Percentiles rank a stretch among this genome's conserved stretches.
Conservation (phyloP, 23 tunicate genomes). For the Trididemnum nubilum region DNA sequence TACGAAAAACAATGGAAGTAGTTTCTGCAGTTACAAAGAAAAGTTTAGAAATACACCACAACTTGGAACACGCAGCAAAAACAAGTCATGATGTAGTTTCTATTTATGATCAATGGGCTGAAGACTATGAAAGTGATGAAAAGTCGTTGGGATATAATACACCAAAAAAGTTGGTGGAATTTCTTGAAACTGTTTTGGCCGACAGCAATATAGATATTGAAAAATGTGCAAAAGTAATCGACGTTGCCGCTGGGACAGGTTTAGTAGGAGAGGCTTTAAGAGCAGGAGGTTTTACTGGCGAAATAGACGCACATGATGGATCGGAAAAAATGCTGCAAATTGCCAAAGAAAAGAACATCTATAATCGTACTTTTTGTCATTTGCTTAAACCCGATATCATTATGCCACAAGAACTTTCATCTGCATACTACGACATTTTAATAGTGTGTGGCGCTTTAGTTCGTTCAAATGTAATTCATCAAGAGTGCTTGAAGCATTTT, state of each 20-base stretch:
- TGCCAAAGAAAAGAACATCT: not conserved
- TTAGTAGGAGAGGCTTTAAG: slow-evolving; percentile 30
- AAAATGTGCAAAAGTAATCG: not conserved
- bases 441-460: not conserved
- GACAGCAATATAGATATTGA: not conserved
- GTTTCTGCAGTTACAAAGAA: too few species aligned
- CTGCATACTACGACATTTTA: not conserved
- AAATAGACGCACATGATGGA: slow-evolving; percentile 40
- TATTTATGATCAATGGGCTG: slow-evolving; percentile 13
- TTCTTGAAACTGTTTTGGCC: not conserved
- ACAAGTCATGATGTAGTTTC: not conserved
- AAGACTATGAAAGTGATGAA: slow-evolving; percentile 9
- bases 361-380: not conserved
- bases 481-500: not conserved
- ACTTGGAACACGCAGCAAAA: too few species aligned
- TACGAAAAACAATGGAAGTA: too few species aligned
- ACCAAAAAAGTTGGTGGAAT: slow-evolving; percentile 5
- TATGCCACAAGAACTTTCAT: not conserved
- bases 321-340: slow-evolving; percentile 16
- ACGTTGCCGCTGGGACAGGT: slow-evolving; percentile 47
- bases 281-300: slow-evolving; percentile 10
- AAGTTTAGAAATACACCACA: too few species aligned
- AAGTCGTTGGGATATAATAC: not conserved
- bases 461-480: not conserved
- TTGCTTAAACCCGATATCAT: not conserved